Evolutionary conservation across 2,797 vertebrate species (phyloP), one percentile per base, ranked within the genome.

Genomic region (Antrozous pallidus): DNA sequence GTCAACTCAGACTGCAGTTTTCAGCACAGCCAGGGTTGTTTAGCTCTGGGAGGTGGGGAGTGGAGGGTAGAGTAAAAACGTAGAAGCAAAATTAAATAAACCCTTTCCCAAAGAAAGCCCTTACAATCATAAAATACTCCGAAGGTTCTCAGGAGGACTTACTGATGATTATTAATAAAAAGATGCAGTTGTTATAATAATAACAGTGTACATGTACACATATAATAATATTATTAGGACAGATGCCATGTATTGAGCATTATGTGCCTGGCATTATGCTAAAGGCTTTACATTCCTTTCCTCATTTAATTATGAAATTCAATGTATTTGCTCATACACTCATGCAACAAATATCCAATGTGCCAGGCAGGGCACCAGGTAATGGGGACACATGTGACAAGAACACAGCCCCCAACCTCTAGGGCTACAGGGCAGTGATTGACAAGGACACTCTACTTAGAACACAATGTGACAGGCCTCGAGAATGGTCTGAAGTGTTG

Each of bases 31-130:
- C 36, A 13, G 49, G 33, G 65, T 14, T 82, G 51, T 71, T n/a
- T 84, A 20, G 45, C 51, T 63, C 38, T 33, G 28, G 9, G 13
- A 9, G 47, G 51, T 40, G 13, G 36, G 56, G 5, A 33, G 5
- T 22, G 6, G 6, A 56, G 2, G 12, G 51, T 28, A 0, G 16
- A 56, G 16, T 0, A 71, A 73, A 79, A 81, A 45, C 14, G 5
- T 16, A 65, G 81, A 71, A 38, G 61, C 22, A 84, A 80, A 82
- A 70, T 49, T 77, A n/a, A 78, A 79, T 26, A 94, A 67, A 56
- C n/a, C 42, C 67, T 93, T 75, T 33, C 63, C n/a, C 71, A 90
- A 14, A 87, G 81, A 90, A 51, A 94, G 73, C 31, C 36, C 81
- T 74, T 40, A 33, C 3, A 33, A 58, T 51, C 42, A 47, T 47